These are phyloP conservation scores for Ispidina picta DNA, from an alignment of 2,797 vertebrate species.

Conservation along the genomic window DNA sequence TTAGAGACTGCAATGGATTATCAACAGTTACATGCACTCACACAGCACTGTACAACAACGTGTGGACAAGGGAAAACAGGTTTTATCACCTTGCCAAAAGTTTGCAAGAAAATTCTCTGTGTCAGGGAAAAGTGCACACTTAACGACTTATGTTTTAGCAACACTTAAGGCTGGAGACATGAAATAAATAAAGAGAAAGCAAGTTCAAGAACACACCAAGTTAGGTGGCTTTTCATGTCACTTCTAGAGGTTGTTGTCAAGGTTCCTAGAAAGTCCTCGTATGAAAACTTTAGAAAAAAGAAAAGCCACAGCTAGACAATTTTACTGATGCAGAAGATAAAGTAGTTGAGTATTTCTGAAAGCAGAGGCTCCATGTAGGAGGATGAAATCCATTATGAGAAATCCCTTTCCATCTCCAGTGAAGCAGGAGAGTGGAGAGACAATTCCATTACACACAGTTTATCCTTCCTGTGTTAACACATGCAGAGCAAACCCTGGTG, in stretches of 20 bases:
- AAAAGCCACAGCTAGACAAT: neutral
- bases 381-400: neutral
- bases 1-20: neutral
- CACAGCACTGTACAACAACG: neutral
- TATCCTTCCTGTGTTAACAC: neutral
- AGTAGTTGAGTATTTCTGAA: neutral
- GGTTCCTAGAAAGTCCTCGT: neutral
- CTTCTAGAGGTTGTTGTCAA: neutral
- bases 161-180: neutral
- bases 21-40: neutral
- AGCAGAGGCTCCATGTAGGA: neutral
- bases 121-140: neutral
- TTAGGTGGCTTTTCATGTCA: neutral
- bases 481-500: neutral
- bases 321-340: neutral
- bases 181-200: conserved; percentile 7
- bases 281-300: neutral
- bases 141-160: neutral
- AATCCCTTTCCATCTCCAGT: neutral
- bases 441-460: neutral
- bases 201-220: neutral
- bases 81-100: conserved; percentile 9
- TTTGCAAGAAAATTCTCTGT: neutral
- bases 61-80: neutral
- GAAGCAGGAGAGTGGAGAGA: neutral